Conservation (phyloP, 2,113 vertebrate genomes). For the Passer domesticus region DNA sequence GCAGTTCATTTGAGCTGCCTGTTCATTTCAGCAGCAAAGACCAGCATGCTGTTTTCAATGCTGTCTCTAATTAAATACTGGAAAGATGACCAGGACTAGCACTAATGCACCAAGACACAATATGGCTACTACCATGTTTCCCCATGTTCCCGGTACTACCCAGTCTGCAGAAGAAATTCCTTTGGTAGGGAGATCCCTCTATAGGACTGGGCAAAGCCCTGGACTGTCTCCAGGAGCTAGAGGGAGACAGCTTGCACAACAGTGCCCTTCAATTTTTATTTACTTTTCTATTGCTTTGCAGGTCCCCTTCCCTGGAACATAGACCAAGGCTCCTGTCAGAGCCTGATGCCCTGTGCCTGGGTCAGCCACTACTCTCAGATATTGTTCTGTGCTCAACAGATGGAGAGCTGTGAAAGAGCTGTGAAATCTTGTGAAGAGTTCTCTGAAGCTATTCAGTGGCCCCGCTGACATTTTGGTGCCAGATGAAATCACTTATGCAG, state of each 20-base stretch:
- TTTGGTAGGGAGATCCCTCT: neutral
- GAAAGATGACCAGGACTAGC: neutral
- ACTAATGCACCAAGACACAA: neutral
- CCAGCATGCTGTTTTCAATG: neutral
- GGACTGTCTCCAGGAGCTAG: neutral
- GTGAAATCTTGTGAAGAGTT: neutral
- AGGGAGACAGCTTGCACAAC: neutral
- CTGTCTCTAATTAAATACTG: neutral
- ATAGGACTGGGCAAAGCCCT: neutral
- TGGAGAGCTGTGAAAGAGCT: too few species aligned
- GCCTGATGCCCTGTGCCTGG: neutral
- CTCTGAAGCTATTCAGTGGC: neutral
- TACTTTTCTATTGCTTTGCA: neutral
- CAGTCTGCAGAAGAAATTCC: neutral
- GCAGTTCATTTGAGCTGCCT: neutral
- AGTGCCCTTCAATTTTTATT: neutral
- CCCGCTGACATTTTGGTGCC: neutral
- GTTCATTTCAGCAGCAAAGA: neutral
- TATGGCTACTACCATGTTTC: neutral
- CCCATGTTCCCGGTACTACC: neutral
- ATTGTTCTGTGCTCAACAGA: neutral
- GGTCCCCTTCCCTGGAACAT: rapidly evolving
- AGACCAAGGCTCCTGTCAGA: neutral
- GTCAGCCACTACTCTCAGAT: neutral
- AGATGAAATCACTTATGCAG: neutral